These are phyloP conservation scores for Varanus komodoensis DNA, from an alignment of 2,113 vertebrate species.

Conservation along the genomic window DNA sequence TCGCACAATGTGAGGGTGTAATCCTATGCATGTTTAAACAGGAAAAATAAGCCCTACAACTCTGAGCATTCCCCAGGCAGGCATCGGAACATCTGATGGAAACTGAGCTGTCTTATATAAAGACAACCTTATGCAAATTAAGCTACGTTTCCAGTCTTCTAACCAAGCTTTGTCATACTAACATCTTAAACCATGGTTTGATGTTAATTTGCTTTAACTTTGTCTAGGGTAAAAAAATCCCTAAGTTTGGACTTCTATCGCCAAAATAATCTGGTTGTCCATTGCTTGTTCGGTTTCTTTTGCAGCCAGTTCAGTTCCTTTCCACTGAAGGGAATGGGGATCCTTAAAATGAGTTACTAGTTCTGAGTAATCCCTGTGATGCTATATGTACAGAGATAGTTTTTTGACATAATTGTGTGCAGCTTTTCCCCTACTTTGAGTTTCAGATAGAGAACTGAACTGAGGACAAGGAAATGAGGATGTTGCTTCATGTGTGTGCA, in stretches of 20 bases:
- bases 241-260: too few relatives aligned
- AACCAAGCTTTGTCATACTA: too few relatives aligned
- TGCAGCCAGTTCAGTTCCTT: neutral
- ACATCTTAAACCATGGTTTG: neutral
- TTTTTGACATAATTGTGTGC: neutral
- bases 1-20: too few relatives aligned
- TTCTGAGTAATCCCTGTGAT: neutral
- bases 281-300: neutral
- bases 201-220: neutral
- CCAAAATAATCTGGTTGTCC: neutral
- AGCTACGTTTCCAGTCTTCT: too few relatives aligned
- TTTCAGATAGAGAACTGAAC: neutral
- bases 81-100: too few relatives aligned
- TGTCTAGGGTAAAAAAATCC: neutral
- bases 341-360: neutral
- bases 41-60: too few relatives aligned
- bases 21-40: too few relatives aligned
- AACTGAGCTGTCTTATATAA: too few relatives aligned
- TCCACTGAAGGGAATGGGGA: neutral
- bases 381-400: neutral
- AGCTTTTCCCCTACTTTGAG: neutral
- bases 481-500: neutral
- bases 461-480: neutral
- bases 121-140: too few relatives aligned
- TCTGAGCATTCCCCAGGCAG: too few relatives aligned